These are phyloP conservation scores for Macrotrachela quadricornifera DNA, from an alignment of 1,140 invertebrate species.

Conservation along the genomic window DNA sequence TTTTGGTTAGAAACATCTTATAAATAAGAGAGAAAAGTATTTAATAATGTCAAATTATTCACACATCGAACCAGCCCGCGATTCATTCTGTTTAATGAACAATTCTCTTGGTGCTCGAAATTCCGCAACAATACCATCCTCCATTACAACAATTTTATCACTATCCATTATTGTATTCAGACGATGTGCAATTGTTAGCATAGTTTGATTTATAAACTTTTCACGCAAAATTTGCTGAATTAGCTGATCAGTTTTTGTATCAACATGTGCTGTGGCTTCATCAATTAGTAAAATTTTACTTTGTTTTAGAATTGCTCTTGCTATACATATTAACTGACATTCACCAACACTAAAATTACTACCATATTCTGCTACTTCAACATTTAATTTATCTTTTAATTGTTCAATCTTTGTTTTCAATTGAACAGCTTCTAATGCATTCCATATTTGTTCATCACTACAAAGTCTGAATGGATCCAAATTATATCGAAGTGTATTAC, in stretches of 20 bases:
- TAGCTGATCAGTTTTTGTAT: conserved; percentile 46
- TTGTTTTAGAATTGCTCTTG: conserved; percentile 58
- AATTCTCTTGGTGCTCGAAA: no score
- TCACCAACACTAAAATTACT: conserved; percentile 52
- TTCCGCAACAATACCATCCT: no score
- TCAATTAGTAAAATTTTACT: conserved; percentile 77
- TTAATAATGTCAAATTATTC: no score
- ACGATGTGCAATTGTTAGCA: conserved; percentile 78
- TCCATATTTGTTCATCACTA: conserved; percentile 17
- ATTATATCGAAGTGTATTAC: conserved; percentile 26
- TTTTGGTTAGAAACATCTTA: no score
- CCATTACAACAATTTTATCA: conserved; percentile 22
- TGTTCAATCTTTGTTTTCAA: conserved; percentile 1
- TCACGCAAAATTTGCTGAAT: conserved; percentile 68
- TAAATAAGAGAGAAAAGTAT: no score
- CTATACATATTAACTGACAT: conserved; percentile 63
- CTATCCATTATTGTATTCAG: conserved; percentile 75
- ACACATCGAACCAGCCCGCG: no score
- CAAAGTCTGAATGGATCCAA: conserved; percentile 17
- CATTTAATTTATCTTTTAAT: neutral
- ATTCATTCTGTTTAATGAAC: no score
- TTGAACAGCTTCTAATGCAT: conserved; percentile 13
- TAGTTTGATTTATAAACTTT: conserved; percentile 66
- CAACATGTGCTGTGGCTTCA: conserved; percentile 59
- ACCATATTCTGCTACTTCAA: neutral